Conservation (phyloP, 2,888 invertebrate genomes). For the Bedellia somnulentella region DNA sequence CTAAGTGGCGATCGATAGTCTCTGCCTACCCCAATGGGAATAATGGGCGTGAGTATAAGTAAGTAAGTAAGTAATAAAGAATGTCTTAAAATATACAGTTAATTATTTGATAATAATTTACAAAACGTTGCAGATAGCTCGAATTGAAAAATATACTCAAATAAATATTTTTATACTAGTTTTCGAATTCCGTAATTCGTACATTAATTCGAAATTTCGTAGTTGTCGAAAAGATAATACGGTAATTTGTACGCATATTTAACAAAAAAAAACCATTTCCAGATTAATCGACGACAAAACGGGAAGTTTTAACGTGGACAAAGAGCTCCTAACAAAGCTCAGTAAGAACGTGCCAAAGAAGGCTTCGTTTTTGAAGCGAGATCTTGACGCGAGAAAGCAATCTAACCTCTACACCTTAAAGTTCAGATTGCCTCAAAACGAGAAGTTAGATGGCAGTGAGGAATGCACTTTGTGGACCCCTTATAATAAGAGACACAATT, state of each 20-base stretch:
- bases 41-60: background rate
- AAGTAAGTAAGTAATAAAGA: too few species aligned
- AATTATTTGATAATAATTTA: background rate
- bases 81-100: too few species aligned
- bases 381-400: constrained; percentile 91
- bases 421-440: constrained; percentile 83
- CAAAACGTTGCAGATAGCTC: background rate
- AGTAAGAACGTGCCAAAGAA: constrained; percentile 89
- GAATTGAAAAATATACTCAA: constrained; percentile 1
- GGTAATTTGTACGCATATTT: background rate
- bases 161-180: background rate
- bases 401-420: constrained; percentile 87
- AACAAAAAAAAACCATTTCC: constrained; percentile 16
- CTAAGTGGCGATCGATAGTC: background rate
- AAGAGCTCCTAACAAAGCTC: constrained; percentile 78
- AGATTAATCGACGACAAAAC: constrained; percentile 92
- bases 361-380: constrained; percentile 89
- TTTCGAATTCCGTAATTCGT: too few species aligned
- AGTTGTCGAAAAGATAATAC: background rate
- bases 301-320: constrained; percentile 82
- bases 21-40: background rate
- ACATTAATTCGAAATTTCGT: constrained; percentile 11
- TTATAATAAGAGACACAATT: constrained; percentile 86
- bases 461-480: constrained; percentile 94
- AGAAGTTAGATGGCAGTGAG: constrained; percentile 93